Evolutionary conservation across 2,888 invertebrate genomes (phyloP).

Genomic region (Herminia tarsipennalis): DNA sequence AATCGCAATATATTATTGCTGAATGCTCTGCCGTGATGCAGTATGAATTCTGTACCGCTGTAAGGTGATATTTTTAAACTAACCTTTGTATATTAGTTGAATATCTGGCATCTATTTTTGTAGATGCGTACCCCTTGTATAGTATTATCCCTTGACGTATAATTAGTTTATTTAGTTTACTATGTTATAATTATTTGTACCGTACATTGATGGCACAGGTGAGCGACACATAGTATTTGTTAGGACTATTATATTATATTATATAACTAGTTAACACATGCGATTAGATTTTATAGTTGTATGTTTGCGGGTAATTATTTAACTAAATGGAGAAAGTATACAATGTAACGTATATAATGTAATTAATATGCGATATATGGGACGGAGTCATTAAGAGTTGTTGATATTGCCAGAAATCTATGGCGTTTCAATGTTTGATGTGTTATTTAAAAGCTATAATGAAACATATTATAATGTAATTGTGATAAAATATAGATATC

Average conservation of each 20-base stretch:
- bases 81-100: constrained; percentile 45
- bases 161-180: constrained; percentile 42
- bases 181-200: constrained; percentile 43
- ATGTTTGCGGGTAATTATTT: constrained; percentile 74
- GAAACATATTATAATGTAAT: constrained; percentile 47
- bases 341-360: constrained; percentile 69
- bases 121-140: constrained; percentile 54
- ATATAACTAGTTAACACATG: constrained; percentile 59
- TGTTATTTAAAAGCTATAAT: constrained; percentile 73
- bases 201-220: constrained; percentile 57
- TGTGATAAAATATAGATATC: constrained; percentile 75
- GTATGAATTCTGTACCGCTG: constrained; percentile 65
- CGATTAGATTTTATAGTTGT: constrained; percentile 80
- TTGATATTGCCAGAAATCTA: constrained; percentile 77
- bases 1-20: constrained; percentile 45
- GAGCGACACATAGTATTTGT: constrained; percentile 56
- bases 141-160: constrained; percentile 48
- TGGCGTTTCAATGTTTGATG: constrained; percentile 76
- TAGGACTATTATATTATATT: constrained; percentile 59
- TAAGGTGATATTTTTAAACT: constrained; percentile 71
- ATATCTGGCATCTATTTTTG: constrained; percentile 60
- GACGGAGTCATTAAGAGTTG: constrained; percentile 62
- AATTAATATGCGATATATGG: constrained; percentile 56
- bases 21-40: constrained; percentile 51
- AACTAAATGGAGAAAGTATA: constrained; percentile 74